A percentile compares a stretch with the other conserved stretches of the same genome.
Evolutionary conservation across 2,888 invertebrate species (phyloP).

Genomic region (Cacoxenus indagator): DNA sequence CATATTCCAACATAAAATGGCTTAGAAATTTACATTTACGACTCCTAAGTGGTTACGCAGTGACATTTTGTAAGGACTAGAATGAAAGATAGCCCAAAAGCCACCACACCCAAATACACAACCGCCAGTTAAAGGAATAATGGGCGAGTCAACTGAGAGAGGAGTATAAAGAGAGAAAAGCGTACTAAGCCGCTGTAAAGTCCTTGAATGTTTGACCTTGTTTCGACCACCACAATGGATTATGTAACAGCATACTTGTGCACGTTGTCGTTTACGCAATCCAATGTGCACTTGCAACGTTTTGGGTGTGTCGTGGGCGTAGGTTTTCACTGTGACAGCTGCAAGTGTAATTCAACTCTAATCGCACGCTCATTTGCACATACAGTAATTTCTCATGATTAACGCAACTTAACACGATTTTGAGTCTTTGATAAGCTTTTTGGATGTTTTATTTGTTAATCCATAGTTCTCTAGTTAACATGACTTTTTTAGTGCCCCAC

Average conservation of each 20-base stretch:
- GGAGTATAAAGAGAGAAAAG: not conserved
- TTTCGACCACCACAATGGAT: constrained; percentile 30
- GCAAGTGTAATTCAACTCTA: not conserved
- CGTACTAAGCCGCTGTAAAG: constrained; percentile 27
- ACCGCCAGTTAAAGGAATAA: not conserved
- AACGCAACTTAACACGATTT: not conserved
- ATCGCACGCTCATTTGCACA: not conserved
- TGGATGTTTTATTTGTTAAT: too few relatives aligned
- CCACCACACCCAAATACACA: too few relatives aligned
- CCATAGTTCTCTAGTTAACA: too few relatives aligned
- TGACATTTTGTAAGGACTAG: too few relatives aligned
- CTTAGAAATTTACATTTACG: not conserved
- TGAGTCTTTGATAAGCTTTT: not conserved
- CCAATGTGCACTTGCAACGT: not conserved
- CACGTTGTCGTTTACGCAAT: not conserved
- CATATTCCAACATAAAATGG: not conserved
- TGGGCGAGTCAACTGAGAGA: not conserved
- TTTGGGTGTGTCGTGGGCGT: not conserved
- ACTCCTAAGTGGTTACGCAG: not conserved
- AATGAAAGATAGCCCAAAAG: too few relatives aligned
- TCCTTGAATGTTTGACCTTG: constrained; percentile 65
- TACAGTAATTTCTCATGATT: not conserved
- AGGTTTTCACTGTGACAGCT: not conserved
- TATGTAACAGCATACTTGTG: not conserved
- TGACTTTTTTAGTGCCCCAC: too few relatives aligned